These are phyloP conservation scores for Trichomycterus rosablanca DNA, from an alignment of 2,113 vertebrate species.

Conservation along the genomic window DNA sequence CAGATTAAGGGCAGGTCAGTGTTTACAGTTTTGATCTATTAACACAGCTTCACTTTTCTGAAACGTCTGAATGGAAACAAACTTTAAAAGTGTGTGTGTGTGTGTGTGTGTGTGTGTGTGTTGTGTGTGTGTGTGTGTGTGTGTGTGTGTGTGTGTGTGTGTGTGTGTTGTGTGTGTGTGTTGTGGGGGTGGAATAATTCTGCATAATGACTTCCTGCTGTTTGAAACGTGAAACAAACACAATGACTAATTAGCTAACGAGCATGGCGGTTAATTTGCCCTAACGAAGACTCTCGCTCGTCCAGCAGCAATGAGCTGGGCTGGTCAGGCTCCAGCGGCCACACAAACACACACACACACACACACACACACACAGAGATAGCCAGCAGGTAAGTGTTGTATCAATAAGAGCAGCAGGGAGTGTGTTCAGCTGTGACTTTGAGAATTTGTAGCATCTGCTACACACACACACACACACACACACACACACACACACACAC, in stretches of 20 bases:
- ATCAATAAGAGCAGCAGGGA: conserved; percentile 60
- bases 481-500: no score
- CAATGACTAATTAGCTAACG: conserved; percentile 74
- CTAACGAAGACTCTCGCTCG: conserved; percentile 60
- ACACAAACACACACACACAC: conserved; percentile 21
- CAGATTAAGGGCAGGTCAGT: conserved; percentile 94
- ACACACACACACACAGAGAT: conserved; percentile 32
- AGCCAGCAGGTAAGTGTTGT: conserved; percentile 44
- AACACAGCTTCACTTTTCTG: no score
- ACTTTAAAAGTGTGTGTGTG: not conserved
- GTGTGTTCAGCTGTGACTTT: conserved; percentile 58
- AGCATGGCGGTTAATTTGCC: conserved; percentile 73
- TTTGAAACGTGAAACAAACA: conserved; percentile 69
- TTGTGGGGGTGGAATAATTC: conserved; percentile 65
- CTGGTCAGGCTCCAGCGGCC: conserved; percentile 60
- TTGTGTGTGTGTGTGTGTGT: conserved; percentile 38
- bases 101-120: conserved; percentile 22
- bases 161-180: no score
- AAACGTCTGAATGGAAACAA: not conserved
- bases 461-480: no score
- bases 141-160: conserved; percentile 48
- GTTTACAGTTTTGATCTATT: no score
- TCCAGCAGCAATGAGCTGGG: conserved; percentile 38
- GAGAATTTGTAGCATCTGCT: conserved; percentile 68
- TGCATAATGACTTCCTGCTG: conserved; percentile 72